phyloP scores from a whole-genome alignment of 2,888 invertebrate species.

The Mycalesis mineus region DNA sequence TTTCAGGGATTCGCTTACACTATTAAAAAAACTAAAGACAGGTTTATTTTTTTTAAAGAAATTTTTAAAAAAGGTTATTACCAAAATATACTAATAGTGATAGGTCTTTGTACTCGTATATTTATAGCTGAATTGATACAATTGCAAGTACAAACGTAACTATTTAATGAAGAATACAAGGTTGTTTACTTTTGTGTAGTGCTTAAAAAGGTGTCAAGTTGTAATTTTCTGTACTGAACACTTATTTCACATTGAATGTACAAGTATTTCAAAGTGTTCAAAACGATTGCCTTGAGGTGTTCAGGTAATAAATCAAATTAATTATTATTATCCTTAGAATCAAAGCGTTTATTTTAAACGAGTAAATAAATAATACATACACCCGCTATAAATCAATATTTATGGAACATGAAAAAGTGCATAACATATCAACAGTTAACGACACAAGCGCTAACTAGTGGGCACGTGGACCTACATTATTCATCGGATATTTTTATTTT shows the following conservation, averaged over 20 bases:
- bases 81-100: too few relatives aligned
- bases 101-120: too few relatives aligned
- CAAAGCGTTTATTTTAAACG: background rate
- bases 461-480: constrained; percentile 23
- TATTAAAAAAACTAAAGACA: too few relatives aligned
- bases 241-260: too few relatives aligned
- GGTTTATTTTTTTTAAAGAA: too few relatives aligned
- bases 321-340: constrained; percentile 1
- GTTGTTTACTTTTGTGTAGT: too few relatives aligned
- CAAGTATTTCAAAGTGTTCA: background rate
- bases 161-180: too few relatives aligned
- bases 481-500: background rate
- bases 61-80: too few relatives aligned
- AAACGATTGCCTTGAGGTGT: constrained; percentile 6
- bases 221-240: background rate
- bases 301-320: constrained; percentile 1
- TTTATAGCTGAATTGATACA: too few relatives aligned
- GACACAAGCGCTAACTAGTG: constrained; percentile 15
- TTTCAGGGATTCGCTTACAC: too few relatives aligned
- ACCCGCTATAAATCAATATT: constrained; percentile 8
- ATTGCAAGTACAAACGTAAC: too few relatives aligned
- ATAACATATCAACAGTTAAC: constrained; percentile 13
- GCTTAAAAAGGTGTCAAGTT: background rate
- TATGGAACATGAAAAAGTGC: constrained; percentile 11
- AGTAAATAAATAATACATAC: constrained; percentile 5